Percentiles rank a stretch among this genome's conserved stretches.
These are phyloP conservation scores for Platyrinchus mystaceus DNA, from an alignment of 2,797 vertebrate genomes.

Conservation along the genomic window DNA sequence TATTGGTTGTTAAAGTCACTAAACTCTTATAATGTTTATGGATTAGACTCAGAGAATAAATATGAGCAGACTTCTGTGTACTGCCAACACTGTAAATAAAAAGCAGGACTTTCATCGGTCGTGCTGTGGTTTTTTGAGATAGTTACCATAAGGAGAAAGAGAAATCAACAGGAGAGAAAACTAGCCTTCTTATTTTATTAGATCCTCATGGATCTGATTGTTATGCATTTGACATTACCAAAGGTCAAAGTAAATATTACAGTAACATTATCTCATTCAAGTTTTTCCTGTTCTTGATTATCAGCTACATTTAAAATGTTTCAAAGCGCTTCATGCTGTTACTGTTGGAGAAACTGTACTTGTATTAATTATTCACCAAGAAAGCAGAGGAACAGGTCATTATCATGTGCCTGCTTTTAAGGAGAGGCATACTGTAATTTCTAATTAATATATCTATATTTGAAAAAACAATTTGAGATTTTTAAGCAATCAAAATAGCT, in stretches of 20 bases:
- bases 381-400: neutral
- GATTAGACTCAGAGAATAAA: neutral
- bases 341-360: neutral
- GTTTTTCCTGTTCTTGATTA: neutral
- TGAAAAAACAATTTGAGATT: neutral
- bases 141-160: neutral
- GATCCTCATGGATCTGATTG: neutral
- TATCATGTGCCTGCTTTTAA: neutral
- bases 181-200: neutral
- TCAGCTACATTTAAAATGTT: neutral
- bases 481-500: neutral
- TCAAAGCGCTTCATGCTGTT: neutral
- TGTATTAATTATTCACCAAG: neutral
- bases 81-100: neutral
- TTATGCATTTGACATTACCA: neutral
- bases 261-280: neutral
- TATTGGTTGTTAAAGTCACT: neutral
- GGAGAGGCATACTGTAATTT: neutral
- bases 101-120: neutral
- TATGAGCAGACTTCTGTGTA: neutral
- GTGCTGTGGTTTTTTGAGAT: neutral
- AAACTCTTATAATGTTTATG: neutral
- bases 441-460: neutral
- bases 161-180: neutral
- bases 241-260: neutral